These are phyloP conservation scores for Chelonus formosanus DNA, from an alignment of 2,888 invertebrate species.

Conservation along the genomic window DNA sequence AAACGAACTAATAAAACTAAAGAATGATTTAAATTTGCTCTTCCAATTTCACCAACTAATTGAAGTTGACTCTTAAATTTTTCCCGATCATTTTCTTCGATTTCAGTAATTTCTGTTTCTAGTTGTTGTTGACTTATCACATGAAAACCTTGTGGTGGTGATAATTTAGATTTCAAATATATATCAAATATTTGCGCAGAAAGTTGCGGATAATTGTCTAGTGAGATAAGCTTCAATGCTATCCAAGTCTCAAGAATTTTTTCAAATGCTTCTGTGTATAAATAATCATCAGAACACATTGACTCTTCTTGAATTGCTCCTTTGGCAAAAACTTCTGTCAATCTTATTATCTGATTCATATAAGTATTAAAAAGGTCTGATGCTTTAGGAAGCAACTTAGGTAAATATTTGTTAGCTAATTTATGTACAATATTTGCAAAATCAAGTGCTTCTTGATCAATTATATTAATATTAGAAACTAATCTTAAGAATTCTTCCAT, in stretches of 20 bases:
- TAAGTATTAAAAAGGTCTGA: slow-evolving; percentile 68
- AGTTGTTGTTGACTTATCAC: slow-evolving; percentile 65
- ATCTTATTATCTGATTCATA: slow-evolving; percentile 70
- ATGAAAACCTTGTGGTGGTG: slow-evolving; percentile 81
- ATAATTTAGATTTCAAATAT: slow-evolving; percentile 81
- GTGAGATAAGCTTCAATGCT: slow-evolving; percentile 66
- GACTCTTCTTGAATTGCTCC: slow-evolving; percentile 74
- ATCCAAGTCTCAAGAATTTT: slow-evolving; percentile 76
- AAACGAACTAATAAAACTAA: slow-evolving; percentile 74
- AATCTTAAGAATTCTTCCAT: slow-evolving; percentile 72
- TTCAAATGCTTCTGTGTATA: slow-evolving; percentile 76
- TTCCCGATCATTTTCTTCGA: slow-evolving; percentile 74
- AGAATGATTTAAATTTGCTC: slow-evolving; percentile 67
- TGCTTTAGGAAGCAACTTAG: slow-evolving; percentile 64
- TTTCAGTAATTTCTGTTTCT: slow-evolving; percentile 70
- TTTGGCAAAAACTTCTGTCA: slow-evolving; percentile 74
- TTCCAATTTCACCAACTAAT: slow-evolving; percentile 69
- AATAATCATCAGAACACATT: slow-evolving; percentile 65
- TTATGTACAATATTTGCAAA: slow-evolving; percentile 75
- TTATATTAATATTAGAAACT: slow-evolving; percentile 70
- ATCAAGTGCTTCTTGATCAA: slow-evolving; percentile 74
- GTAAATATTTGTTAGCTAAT: slow-evolving; percentile 70
- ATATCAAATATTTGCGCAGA: slow-evolving; percentile 77
- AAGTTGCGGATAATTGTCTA: slow-evolving; percentile 59
- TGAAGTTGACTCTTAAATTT: slow-evolving; percentile 78